A percentile compares a stretch with the other conserved stretches of the same genome.
These are phyloP conservation scores for Caenorhabditis becei DNA, from an alignment of 2,888 invertebrate species.

Conservation along the genomic window DNA sequence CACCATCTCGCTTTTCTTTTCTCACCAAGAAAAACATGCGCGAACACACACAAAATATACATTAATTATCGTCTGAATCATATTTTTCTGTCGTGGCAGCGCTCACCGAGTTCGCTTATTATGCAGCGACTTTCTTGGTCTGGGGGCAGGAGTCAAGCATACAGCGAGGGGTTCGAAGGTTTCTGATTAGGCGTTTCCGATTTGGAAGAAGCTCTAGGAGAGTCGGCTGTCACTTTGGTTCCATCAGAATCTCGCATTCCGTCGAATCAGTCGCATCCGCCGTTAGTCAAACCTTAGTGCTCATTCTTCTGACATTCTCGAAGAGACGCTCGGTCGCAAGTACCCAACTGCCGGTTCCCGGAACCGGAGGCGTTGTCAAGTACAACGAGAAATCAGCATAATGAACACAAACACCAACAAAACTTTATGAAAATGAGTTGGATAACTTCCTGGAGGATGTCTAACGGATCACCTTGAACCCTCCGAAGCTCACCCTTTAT, in stretches of 20 bases:
- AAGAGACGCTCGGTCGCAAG: too few relatives aligned
- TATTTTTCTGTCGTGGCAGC: conserved; percentile 26
- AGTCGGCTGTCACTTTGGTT: background rate
- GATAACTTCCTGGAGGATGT: too few relatives aligned
- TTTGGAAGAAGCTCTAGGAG: too few relatives aligned
- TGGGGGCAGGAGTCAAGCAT: conserved; percentile 15
- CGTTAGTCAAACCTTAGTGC: background rate
- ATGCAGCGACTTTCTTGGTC: conserved; percentile 1
- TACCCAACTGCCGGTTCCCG: too few relatives aligned
- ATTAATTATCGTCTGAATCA: conserved; percentile 57
- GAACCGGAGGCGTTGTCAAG: too few relatives aligned
- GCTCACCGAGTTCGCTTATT: conserved; percentile 30
- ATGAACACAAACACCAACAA: too few relatives aligned
- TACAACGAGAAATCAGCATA: too few relatives aligned
- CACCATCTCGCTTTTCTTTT: conserved; percentile 16
- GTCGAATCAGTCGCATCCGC: background rate
- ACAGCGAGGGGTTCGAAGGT: background rate
- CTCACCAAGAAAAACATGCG: conserved; percentile 27
- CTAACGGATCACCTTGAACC: conserved; percentile 29
- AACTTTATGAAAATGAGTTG: too few relatives aligned
- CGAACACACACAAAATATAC: conserved; percentile 42
- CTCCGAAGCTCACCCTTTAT: conserved; percentile 12
- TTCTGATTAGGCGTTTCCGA: background rate
- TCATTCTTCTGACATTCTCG: background rate
- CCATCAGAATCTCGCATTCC: background rate